Conservation (phyloP, 2,113 vertebrate genomes). For the Pachyramphus minor region DNA sequence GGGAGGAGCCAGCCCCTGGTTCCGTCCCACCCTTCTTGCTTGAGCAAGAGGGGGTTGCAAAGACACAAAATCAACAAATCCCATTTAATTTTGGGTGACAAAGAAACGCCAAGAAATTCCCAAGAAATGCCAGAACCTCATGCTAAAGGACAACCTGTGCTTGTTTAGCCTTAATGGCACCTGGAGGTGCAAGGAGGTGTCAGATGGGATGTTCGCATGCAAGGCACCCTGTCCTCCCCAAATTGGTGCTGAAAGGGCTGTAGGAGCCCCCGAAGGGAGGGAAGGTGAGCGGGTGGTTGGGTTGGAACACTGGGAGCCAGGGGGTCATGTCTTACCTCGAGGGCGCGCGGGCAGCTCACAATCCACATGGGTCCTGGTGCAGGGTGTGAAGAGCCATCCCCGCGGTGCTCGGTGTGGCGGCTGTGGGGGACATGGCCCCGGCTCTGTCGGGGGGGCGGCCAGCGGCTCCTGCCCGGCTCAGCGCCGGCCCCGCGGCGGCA, state of each 20-base stretch:
- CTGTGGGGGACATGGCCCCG: background rate
- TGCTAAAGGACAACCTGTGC: rapidly evolving
- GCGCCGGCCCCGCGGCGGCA: background rate
- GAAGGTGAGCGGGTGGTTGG: background rate
- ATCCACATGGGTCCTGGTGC: background rate
- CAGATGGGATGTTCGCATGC: rapidly evolving
- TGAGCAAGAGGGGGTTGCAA: background rate
- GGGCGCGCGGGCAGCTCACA: background rate
- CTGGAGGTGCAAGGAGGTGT: background rate
- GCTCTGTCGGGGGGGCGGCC: background rate
- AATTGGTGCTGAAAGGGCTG: rapidly evolving
- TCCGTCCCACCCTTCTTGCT: background rate
- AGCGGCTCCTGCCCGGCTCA: background rate
- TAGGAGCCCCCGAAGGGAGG: background rate
- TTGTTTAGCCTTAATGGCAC: rapidly evolving
- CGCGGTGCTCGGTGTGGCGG: rapidly evolving
- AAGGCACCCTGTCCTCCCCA: background rate
- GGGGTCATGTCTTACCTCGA: background rate
- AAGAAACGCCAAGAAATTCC: too few species aligned
- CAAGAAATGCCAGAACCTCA: rapidly evolving
- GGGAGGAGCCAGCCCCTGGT: background rate
- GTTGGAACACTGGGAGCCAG: rapidly evolving
- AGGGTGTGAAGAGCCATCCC: background rate
- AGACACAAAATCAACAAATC: background rate
- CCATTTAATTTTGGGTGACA: background rate